Conservation (phyloP, 2,113 vertebrate genomes). For the Microcebus jonahi region DNA sequence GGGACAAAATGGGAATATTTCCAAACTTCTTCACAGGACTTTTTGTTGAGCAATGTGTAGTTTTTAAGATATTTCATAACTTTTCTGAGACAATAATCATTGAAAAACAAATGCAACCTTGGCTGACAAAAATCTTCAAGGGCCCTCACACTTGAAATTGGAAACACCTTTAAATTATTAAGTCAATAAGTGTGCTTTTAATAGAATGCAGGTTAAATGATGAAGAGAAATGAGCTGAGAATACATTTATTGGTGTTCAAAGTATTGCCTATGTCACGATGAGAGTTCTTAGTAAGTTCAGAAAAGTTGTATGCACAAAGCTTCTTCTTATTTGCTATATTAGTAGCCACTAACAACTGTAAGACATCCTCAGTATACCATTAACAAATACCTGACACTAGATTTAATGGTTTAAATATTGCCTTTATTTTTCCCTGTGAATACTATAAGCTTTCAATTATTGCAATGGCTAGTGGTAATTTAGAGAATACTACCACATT, state of each 20-base stretch:
- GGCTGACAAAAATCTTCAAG: neutral
- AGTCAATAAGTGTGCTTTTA: neutral
- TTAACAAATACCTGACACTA: neutral
- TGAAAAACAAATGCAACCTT: neutral
- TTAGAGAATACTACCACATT: neutral
- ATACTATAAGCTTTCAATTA: neutral
- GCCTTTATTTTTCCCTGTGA: neutral
- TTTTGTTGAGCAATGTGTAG: neutral
- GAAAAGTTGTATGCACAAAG: neutral
- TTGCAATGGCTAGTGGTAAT: neutral
- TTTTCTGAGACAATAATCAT: neutral
- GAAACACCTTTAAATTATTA: conserved; percentile 5
- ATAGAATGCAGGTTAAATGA: neutral
- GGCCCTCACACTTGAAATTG: neutral
- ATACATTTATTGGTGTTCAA: neutral
- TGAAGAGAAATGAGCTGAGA: neutral
- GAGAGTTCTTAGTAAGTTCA: neutral
- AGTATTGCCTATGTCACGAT: neutral
- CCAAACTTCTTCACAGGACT: neutral
- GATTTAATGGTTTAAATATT: neutral
- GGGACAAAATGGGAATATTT: neutral
- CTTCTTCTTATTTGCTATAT: neutral
- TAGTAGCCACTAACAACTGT: neutral
- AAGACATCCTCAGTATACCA: neutral
- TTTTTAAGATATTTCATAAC: neutral